phyloP scores from a whole-genome alignment of 2,888 invertebrate genomes.

The Apamea anceps region DNA sequence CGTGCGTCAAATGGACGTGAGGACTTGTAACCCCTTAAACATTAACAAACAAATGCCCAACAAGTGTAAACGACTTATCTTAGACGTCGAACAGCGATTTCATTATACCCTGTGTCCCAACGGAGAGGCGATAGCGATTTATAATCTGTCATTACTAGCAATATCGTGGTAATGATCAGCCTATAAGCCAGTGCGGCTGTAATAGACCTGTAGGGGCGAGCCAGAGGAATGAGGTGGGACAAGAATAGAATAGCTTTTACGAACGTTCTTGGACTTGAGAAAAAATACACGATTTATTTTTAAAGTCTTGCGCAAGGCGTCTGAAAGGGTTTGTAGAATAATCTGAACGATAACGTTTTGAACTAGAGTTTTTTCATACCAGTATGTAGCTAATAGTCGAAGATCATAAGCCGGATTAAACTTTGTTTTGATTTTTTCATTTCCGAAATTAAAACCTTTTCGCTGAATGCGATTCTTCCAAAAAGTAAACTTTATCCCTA shows the following conservation, averaged over 20 bases:
- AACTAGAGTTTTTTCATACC: not conserved
- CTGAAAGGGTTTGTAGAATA: not conserved
- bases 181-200: conserved; percentile 72
- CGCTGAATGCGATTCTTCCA: not conserved
- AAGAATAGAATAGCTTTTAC: conserved; percentile 19
- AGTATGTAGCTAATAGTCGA: not conserved
- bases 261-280: not conserved
- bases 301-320: not conserved
- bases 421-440: conserved; percentile 1
- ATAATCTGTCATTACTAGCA: conserved; percentile 80
- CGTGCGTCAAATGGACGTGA: too few relatives aligned
- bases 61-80: conserved; percentile 29
- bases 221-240: not conserved
- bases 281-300: conserved; percentile 21
- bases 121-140: conserved; percentile 51
- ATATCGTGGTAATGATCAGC: conserved; percentile 83
- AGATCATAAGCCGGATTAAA: not conserved
- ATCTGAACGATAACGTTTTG: not conserved
- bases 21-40: not conserved
- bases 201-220: conserved; percentile 39
- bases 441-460: not conserved
- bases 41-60: not conserved
- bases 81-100: conserved; percentile 24
- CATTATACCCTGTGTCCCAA: conserved; percentile 5
- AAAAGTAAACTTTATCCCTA: conserved; percentile 18